Conservation (phyloP, 2,888 invertebrate genomes). For the Rhagophthalmus giganteus region DNA sequence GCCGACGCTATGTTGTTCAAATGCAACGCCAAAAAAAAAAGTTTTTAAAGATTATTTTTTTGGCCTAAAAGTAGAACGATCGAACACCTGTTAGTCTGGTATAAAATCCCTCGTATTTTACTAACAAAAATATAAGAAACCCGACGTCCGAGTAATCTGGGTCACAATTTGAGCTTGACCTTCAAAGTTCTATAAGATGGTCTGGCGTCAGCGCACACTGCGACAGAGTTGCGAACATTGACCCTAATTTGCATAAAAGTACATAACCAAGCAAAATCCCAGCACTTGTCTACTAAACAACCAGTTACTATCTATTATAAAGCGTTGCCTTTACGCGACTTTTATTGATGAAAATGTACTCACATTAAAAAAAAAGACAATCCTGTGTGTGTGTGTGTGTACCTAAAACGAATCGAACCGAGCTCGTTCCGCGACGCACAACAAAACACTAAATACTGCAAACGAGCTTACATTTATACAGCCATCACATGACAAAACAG, state of each 20-base stretch:
- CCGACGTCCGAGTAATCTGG: constrained; percentile 7
- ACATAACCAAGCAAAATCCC: constrained; percentile 1
- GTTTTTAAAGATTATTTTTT: too few relatives aligned
- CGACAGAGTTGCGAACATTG: constrained; percentile 17
- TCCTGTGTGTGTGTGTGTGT: neutral
- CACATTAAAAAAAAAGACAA: neutral
- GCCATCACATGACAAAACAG: constrained; percentile 32
- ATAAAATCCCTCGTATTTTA: too few relatives aligned
- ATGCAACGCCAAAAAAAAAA: too few relatives aligned
- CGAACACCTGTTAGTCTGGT: too few relatives aligned
- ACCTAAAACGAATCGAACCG: constrained; percentile 4
- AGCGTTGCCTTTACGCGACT: neutral
- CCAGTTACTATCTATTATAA: neutral
- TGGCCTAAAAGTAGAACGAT: neutral
- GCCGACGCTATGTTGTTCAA: too few relatives aligned
- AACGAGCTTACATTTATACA: constrained; percentile 30
- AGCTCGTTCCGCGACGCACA: constrained; percentile 11
- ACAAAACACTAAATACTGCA: constrained; percentile 26
- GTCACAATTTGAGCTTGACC: constrained; percentile 25
- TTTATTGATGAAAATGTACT: neutral
- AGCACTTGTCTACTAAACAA: neutral
- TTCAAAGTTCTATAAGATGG: constrained; percentile 17
- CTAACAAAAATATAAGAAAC: too few relatives aligned
- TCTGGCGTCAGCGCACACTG: constrained; percentile 7
- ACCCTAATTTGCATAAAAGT: constrained; percentile 18